Percentiles rank a stretch among this genome's conserved stretches.
phyloP scores from a whole-genome alignment of 1,140 invertebrate species.

The Aleiodes sp. region DNA sequence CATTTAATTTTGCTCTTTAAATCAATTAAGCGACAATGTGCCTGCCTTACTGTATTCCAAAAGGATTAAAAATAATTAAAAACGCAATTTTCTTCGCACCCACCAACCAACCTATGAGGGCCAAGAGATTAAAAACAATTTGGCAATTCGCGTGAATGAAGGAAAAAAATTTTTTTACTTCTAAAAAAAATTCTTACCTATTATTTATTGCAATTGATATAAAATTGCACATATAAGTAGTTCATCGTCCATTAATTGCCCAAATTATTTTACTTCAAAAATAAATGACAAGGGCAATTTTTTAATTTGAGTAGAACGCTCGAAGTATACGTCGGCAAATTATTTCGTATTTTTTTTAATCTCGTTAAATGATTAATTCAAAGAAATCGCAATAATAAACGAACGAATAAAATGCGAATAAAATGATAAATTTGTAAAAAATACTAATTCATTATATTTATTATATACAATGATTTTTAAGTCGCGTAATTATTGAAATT shows the following conservation, averaged over 20 bases:
- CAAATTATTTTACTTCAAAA: constrained; percentile 22
- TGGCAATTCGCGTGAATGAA: not conserved
- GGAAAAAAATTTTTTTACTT: not conserved
- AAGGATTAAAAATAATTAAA: not conserved
- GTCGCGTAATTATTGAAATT: constrained; percentile 29
- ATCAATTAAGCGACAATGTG: not conserved
- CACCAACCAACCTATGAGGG: constrained; percentile 39
- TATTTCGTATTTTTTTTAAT: too few species aligned
- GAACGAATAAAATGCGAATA: constrained; percentile 30
- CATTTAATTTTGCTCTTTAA: not conserved
- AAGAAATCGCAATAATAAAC: constrained; percentile 24
- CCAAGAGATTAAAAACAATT: too few species aligned
- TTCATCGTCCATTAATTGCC: constrained; percentile 33
- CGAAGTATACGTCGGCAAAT: too few species aligned
- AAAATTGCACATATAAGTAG: not conserved
- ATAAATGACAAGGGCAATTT: too few species aligned
- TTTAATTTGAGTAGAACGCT: too few species aligned
- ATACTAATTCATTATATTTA: too few species aligned
- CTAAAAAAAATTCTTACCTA: not conserved
- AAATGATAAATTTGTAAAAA: constrained; percentile 36
- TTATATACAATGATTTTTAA: too few species aligned
- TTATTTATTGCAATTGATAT: not conserved
- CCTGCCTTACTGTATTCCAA: not conserved
- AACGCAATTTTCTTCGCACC: constrained; percentile 20
- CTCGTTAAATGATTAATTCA: too few species aligned